Base-by-base conservation (phyloP, 2,888 invertebrate species). In the Elysia crispata region DNA sequence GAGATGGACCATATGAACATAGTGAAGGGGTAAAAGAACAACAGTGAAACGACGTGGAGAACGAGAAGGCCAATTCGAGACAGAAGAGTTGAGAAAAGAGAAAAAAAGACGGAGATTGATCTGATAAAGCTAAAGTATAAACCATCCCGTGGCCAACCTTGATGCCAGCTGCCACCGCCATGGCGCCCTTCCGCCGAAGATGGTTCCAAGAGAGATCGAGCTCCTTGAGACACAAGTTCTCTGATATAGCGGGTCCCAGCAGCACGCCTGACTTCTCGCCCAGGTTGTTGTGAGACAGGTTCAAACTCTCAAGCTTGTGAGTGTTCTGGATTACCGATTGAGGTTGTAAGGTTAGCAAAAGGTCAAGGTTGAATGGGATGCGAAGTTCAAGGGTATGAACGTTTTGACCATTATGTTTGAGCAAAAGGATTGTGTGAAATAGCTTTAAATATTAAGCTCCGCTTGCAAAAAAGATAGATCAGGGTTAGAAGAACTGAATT, bases 141-240 rank as follows among this genome's bases (percentile, higher is more conserved):
- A 41, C 41, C 3, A 41, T 41, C 5, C n/a, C 6, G 25, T 3
- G 25, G n/a, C 81, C 79, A 75, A 92, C 92, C 89, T 91, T 91
- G 30, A 92, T 81, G 23, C 91, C 92, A 60, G 86, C 84, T 23
- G 90, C 90, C 30, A 92, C 84, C 28, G 89, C 90, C 18, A 91
- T 85, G 15, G 91, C 90, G 25, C 92, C 92, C 83, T 89, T 91
- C 72, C 91, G 84, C 66, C 91, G 80, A 25, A 92, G 84, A 78
- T 87, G 86, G 84, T 92, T 92, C 92, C 92, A 92, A 76, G 90
- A 90, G 64, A 92, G 86, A 82, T 92, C 90, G 0, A 92, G 84
- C 79, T 91, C 88, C 83, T 90, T 90, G 11, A 92, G 84, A 60
- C 89, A 89, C 41, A 86, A 88, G 85, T 91, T 92, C 80, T 92